Conservation (phyloP, 2,797 vertebrate species). For the Characodon lateralis region DNA sequence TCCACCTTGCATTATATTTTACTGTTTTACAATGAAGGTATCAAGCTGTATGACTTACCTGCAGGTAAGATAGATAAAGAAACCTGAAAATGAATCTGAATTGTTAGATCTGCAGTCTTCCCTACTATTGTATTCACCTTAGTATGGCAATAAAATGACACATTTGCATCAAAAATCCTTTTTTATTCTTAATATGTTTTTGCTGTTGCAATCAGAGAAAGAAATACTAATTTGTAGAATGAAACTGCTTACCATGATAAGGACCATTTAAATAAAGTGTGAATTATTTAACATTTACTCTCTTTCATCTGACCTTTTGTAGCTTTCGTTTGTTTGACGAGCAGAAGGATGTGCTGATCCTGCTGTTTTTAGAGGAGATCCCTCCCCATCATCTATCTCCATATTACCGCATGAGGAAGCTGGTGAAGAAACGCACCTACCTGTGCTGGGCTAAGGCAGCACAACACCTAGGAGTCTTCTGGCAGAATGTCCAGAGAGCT, state of each 20-base stretch:
- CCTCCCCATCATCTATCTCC: slow-evolving; percentile 44
- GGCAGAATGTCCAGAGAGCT: slow-evolving; percentile 49
- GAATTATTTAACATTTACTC: background rate
- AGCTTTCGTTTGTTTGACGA: slow-evolving; percentile 66
- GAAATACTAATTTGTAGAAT: background rate
- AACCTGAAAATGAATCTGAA: too few species aligned
- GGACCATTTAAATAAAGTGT: background rate
- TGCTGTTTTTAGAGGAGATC: slow-evolving; percentile 66
- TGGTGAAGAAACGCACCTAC: slow-evolving; percentile 62
- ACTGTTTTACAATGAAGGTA: background rate
- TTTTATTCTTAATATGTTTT: background rate
- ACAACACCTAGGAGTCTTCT: slow-evolving; percentile 30
- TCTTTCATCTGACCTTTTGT: background rate
- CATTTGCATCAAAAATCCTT: too few species aligned
- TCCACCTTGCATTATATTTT: background rate
- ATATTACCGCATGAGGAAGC: slow-evolving; percentile 56
- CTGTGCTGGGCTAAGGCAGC: slow-evolving; percentile 55
- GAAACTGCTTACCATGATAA: background rate
- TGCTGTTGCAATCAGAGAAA: background rate
- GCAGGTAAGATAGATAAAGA: too few species aligned
- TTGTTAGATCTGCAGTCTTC: too few species aligned
- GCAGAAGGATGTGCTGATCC: slow-evolving; percentile 59
- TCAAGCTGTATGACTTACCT: too few species aligned
- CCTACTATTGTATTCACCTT: too few species aligned
- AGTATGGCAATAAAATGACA: too few species aligned